phyloP scores from a whole-genome alignment of 2,113 vertebrate genomes.

The Sakesphorus luctuosus region DNA sequence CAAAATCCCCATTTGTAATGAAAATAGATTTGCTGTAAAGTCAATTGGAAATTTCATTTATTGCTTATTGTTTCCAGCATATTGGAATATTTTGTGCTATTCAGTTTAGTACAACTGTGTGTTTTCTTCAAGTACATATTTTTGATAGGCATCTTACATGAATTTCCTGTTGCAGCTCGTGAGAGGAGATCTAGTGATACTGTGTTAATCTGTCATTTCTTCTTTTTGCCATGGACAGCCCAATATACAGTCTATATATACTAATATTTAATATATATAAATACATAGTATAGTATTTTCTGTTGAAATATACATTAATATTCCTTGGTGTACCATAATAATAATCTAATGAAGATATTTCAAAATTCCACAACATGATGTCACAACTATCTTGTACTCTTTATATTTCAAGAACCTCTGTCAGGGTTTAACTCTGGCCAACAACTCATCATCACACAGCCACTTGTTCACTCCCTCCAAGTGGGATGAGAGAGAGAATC shows the following conservation, averaged over 20 bases:
- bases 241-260: not conserved
- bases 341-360: not conserved
- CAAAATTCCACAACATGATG: not conserved
- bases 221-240: not conserved
- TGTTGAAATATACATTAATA: not conserved
- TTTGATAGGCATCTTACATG: conserved; percentile 8
- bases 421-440: fast-evolving
- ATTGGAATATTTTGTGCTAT: conserved; percentile 65
- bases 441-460: not conserved
- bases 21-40: conserved; percentile 77
- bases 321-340: not conserved
- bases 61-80: conserved; percentile 70
- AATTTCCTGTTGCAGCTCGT: not conserved
- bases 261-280: not conserved
- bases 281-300: not conserved
- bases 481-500: not conserved
- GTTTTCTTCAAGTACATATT: not conserved
- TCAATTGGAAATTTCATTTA: conserved; percentile 74
- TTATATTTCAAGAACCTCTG: not conserved
- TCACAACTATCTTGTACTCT: not conserved
- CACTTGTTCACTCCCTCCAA: fast-evolving
- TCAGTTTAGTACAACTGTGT: conserved; percentile 4
- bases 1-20: conserved; percentile 74
- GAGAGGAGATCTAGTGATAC: not conserved
- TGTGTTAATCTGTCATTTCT: not conserved